Evolutionary conservation across 2,888 invertebrate species (phyloP).

Genomic region (Pachymerium ferrugineum): DNA sequence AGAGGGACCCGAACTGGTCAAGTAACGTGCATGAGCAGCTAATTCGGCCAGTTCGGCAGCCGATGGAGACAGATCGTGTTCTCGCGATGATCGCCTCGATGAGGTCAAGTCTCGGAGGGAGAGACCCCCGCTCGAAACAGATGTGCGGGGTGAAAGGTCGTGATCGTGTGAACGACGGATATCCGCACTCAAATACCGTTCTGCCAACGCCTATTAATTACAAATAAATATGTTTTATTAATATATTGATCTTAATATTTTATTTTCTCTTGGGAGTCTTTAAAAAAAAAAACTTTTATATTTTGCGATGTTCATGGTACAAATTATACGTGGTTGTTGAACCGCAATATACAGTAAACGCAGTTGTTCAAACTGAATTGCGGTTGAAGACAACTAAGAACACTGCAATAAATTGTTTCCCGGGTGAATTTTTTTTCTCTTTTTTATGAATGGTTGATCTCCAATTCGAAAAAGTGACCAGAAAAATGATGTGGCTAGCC

Average conservation of each 20-base stretch:
- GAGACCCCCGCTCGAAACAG: conserved; percentile 10
- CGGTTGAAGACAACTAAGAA: no score
- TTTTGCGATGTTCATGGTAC: no score
- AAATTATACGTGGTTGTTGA: no score
- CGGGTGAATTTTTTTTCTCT: no score
- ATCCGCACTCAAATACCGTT: not conserved
- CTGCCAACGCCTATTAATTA: not conserved
- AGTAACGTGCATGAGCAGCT: not conserved
- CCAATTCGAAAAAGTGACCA: not conserved
- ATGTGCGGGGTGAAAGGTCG: conserved; percentile 29
- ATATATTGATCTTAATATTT: no score
- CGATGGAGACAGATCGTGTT: conserved; percentile 29
- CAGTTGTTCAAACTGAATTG: no score
- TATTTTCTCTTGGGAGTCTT: no score
- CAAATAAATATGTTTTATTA: not conserved
- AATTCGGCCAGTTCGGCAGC: conserved; percentile 29
- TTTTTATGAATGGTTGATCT: no score
- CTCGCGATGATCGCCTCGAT: conserved; percentile 14
- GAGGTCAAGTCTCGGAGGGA: conserved; percentile 7
- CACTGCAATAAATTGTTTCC: not conserved
- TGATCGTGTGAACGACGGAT: conserved; percentile 11
- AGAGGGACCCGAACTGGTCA: conserved; percentile 28
- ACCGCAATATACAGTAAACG: no score
- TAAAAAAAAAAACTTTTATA: no score
- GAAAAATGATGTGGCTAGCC: not conserved